Percentiles rank a stretch among this genome's conserved stretches.
phyloP scores from a whole-genome alignment of 2,888 invertebrate genomes.

The Parelbella ahira region DNA sequence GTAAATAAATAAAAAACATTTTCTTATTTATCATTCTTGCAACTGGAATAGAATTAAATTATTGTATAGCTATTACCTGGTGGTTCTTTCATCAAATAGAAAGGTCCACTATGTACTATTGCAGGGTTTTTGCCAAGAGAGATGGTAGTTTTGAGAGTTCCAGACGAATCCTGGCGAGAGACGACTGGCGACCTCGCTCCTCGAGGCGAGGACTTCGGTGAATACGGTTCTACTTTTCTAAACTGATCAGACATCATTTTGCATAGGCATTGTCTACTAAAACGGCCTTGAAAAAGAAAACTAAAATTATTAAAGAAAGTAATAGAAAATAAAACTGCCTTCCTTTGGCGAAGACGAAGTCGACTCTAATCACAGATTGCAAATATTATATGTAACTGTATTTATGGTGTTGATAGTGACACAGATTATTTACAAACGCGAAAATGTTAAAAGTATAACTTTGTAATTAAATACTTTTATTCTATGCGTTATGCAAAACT shows the following conservation, averaged over 20 bases:
- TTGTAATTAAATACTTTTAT: too few relatives aligned
- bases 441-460: too few relatives aligned
- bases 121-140: conserved; percentile 98
- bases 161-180: conserved; percentile 97
- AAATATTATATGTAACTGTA: too few relatives aligned
- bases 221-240: conserved; percentile 96
- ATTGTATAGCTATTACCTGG: too few relatives aligned
- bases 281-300: conserved; percentile 46
- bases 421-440: conserved; percentile 11
- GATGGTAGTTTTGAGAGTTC: conserved; percentile 98
- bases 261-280: conserved; percentile 78
- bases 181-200: conserved; percentile 97
- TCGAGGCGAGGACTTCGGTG: conserved; percentile 96
- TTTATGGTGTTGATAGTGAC: too few relatives aligned
- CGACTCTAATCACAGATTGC: conserved; percentile 8
- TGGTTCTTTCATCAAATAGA: conserved; percentile 98
- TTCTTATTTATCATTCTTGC: neutral
- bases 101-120: conserved; percentile 98
- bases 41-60: too few relatives aligned
- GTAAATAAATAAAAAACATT: too few relatives aligned
- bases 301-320: conserved; percentile 64
- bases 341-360: conserved; percentile 15
- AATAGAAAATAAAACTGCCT: conserved; percentile 53
- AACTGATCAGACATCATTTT: conserved; percentile 96
- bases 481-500: too few relatives aligned